Evolutionary conservation across 2,797 vertebrate genomes (phyloP).

Genomic region (Chrosomus eos): DNA sequence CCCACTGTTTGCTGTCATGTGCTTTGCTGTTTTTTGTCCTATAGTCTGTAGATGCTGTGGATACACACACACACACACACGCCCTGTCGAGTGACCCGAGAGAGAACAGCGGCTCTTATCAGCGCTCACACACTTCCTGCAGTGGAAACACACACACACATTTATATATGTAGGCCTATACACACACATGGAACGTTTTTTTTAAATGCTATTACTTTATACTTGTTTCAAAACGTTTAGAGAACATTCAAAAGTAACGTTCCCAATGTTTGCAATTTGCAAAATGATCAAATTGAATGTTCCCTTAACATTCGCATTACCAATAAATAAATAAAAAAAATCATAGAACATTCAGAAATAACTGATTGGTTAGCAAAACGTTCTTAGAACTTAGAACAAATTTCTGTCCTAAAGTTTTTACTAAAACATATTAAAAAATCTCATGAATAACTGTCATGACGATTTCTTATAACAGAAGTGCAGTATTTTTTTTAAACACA

Average conservation of each 20-base stretch:
- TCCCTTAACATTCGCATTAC: background rate
- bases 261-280: background rate
- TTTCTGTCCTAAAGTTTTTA: background rate
- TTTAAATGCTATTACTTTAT: too few relatives aligned
- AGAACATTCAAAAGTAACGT: background rate
- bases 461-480: too few relatives aligned
- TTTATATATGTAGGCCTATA: too few relatives aligned
- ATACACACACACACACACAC: background rate
- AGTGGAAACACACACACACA: background rate
- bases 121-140: background rate
- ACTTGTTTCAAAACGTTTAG: background rate
- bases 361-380: too few relatives aligned
- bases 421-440: background rate
- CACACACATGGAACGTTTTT: background rate
- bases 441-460: too few relatives aligned
- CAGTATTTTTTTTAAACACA: too few relatives aligned
- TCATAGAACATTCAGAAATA: too few relatives aligned
- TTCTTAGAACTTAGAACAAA: background rate
- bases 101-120: background rate
- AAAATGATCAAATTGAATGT: background rate
- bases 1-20: background rate
- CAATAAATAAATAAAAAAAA: too few relatives aligned
- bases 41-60: background rate
- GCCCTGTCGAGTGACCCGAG: background rate
- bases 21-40: background rate